phyloP scores from a whole-genome alignment of 2,888 invertebrate species.

The Tenthredo mesomela region DNA sequence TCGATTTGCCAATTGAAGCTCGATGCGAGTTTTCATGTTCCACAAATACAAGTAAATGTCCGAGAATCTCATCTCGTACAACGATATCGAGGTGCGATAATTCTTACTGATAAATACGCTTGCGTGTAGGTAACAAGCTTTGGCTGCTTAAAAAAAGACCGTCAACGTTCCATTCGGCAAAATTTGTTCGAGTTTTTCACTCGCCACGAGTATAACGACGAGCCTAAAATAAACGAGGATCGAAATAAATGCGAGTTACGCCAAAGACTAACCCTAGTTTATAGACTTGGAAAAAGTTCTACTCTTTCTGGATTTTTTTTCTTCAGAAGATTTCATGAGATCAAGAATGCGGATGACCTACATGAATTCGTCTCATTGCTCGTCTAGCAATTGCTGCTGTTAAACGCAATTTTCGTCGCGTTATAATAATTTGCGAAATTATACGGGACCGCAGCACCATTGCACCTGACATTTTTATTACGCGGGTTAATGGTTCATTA shows the following conservation, averaged over 20 bases:
- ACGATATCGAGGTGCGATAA: not conserved
- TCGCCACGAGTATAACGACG: conserved; percentile 5
- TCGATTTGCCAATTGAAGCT: not conserved
- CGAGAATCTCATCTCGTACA: not conserved
- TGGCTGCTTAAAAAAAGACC: conserved; percentile 19
- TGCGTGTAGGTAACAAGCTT: not conserved
- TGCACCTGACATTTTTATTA: conserved; percentile 8
- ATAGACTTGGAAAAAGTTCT: not conserved
- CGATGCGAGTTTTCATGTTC: not conserved
- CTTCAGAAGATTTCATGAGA: not conserved
- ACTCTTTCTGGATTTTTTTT: not conserved
- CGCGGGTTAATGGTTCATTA: not conserved
- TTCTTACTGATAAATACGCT: not conserved
- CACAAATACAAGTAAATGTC: not conserved
- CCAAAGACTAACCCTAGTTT: conserved; percentile 1
- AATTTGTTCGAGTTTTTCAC: not conserved
- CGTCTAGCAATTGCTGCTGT: not conserved
- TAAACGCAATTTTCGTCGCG: not conserved
- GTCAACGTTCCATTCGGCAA: conserved; percentile 33
- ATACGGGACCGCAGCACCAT: not conserved
- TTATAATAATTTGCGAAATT: not conserved
- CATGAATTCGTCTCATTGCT: not conserved
- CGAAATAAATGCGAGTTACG: conserved; percentile 31
- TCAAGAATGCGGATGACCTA: conserved; percentile 3
- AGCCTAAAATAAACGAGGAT: conserved; percentile 38